Conservation (phyloP, 2,888 invertebrate species). For the Andrena marginata region DNA sequence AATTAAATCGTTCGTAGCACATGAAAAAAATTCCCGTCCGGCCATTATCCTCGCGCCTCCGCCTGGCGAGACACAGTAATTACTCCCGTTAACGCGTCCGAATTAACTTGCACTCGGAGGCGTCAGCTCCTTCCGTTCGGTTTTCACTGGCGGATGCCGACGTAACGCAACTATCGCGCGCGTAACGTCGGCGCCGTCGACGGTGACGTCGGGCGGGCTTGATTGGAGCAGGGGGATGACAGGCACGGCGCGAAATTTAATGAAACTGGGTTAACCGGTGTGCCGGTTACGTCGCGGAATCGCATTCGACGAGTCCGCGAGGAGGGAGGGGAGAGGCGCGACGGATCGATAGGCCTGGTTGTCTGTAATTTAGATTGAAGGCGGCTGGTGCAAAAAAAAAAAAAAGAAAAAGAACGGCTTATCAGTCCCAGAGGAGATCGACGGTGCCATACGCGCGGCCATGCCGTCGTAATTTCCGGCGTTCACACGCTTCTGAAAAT, state of each 20-base stretch:
- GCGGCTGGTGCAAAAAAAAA: constrained; percentile 28
- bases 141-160: constrained; percentile 41
- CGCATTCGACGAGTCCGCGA: constrained; percentile 33
- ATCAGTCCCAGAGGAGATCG: constrained; percentile 52
- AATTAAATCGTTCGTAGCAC: constrained; percentile 2
- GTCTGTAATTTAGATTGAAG: constrained; percentile 48
- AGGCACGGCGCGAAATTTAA: constrained; percentile 49
- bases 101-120: constrained; percentile 56
- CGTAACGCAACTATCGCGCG: constrained; percentile 20
- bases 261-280: constrained; percentile 60
- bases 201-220: constrained; percentile 34
- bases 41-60: background rate
- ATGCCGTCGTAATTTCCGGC: constrained; percentile 72
- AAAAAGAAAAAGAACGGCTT: constrained; percentile 44
- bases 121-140: background rate
- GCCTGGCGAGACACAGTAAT: constrained; percentile 31
- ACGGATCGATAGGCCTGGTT: constrained; percentile 35
- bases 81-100: constrained; percentile 37
- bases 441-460: constrained; percentile 49
- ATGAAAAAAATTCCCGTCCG: background rate
- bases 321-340: background rate
- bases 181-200: constrained; percentile 14
- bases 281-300: constrained; percentile 37
- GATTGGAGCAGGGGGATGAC: constrained; percentile 51
- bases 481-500: constrained; percentile 72